Evolutionary conservation across 2,888 invertebrate genomes (phyloP).

Genomic region (Pollenia labialis): DNA sequence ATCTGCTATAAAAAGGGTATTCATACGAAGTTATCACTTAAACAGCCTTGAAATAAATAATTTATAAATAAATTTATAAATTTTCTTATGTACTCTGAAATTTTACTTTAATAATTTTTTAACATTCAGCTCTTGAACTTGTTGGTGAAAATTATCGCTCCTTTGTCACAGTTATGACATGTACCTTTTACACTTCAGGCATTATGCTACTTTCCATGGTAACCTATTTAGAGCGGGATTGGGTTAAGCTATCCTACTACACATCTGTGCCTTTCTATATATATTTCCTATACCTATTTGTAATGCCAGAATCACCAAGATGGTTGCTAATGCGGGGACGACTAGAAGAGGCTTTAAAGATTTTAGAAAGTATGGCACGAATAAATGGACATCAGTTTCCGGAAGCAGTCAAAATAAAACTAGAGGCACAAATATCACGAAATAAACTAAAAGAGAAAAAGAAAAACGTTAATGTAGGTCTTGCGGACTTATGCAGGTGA

Average conservation of each 20-base stretch:
- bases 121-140: conserved; percentile 91
- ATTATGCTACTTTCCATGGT: conserved; percentile 92
- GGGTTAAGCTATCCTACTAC: conserved; percentile 91
- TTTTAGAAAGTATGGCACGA: conserved; percentile 90
- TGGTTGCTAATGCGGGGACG: conserved; percentile 94
- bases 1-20: background rate
- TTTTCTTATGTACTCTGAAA: background rate
- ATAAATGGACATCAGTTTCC: conserved; percentile 92
- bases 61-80: background rate
- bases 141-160: conserved; percentile 96
- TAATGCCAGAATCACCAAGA: conserved; percentile 95
- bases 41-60: background rate
- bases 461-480: conserved; percentile 84
- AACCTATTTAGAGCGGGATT: conserved; percentile 93
- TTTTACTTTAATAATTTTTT: conserved; percentile 1
- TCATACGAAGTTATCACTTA: too few species aligned
- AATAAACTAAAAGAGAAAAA: conserved; percentile 86
- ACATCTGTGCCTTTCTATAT: conserved; percentile 94
- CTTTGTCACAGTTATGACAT: conserved; percentile 96
- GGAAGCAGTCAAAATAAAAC: conserved; percentile 88
- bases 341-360: conserved; percentile 91
- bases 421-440: conserved; percentile 89
- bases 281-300: conserved; percentile 93
- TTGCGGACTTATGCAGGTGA: conserved; percentile 82
- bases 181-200: conserved; percentile 94